Base-by-base conservation (phyloP, 2,888 invertebrate species). In the Parochlus steinenii region DNA sequence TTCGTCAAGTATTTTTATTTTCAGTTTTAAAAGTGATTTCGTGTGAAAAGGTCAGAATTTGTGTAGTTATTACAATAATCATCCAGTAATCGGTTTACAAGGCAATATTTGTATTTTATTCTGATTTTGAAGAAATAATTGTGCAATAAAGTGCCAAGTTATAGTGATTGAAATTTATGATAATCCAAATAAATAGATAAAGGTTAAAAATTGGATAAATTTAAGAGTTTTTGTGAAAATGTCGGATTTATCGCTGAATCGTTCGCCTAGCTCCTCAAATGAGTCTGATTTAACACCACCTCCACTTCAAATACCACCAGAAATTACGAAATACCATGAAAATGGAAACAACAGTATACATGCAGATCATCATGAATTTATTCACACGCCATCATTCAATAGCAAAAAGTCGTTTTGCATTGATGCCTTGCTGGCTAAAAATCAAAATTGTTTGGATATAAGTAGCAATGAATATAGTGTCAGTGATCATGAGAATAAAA, bases 361-460 rank as follows among this genome's bases (percentile, higher is more conserved):
- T 15, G 25, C 20, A 18, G 18, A 31, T n/a, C 23, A 30, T 12
- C 12, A 8, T 24, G 33, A 33, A 24, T 24, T 29, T 15, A 19
- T 22, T 18, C 28, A 36, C 18, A 36, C 36, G 11, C 36, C 36
- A 30, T 10, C 36, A 30, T 30, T 22, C 10, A 37, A 40, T 12
- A 44, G 55, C 15, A 76, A 76, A 44, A 79, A 81, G 33, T 86
- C 87, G 0, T 90, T 90, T 51, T 86, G 89, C 51, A 90, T 90
- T 44, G 90, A 90, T 50, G 87, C 89, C 0, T 56, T 90, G 3
- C 57, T 90, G 3, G 83, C 85, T 0, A 68, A 72, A 34, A 68
- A 55, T 42, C 57, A 55, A 34, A 48, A 55, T 35, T 48, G 48
- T 40, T 34, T 47, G 0, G 31, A 31, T 22, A 20, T 31, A 14